A percentile compares a stretch with the other conserved stretches of the same genome.
phyloP scores from a whole-genome alignment of 2,113 vertebrate species.

The Phyllostomus discolor region DNA sequence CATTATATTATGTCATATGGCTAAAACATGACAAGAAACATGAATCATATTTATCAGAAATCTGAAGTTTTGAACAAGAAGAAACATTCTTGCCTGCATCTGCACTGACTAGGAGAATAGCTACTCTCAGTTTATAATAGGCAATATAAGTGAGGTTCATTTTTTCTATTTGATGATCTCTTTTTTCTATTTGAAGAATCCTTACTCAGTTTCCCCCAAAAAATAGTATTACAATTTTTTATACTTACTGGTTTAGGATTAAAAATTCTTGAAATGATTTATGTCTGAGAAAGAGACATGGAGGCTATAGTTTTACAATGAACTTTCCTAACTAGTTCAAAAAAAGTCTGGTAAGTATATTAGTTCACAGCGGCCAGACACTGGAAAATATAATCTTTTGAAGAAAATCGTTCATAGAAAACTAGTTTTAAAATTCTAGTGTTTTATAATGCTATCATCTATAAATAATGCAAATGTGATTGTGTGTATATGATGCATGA shows the following conservation, averaged over 20 bases:
- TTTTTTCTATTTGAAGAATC: neutral
- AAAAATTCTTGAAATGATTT: neutral
- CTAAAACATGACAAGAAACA: neutral
- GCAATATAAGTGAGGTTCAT: neutral
- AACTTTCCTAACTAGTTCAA: neutral
- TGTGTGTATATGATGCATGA: neutral
- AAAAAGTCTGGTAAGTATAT: neutral
- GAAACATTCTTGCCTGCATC: neutral
- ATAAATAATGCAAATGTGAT: neutral
- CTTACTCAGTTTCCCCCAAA: neutral
- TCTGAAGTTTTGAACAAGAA: neutral
- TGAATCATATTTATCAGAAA: neutral
- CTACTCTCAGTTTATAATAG: neutral
- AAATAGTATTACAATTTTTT: neutral
- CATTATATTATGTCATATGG: neutral
- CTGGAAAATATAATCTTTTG: constrained; percentile 14
- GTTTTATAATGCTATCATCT: neutral
- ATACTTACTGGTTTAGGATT: neutral
- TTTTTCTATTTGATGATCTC: neutral
- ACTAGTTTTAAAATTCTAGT: neutral
- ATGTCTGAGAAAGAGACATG: neutral
- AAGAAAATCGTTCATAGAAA: neutral
- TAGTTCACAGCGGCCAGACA: neutral
- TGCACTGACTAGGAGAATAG: neutral
- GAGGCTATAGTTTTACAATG: neutral